These are phyloP conservation scores for Oreochromis mossambicus DNA, from an alignment of 2,797 vertebrate species.

Conservation along the genomic window DNA sequence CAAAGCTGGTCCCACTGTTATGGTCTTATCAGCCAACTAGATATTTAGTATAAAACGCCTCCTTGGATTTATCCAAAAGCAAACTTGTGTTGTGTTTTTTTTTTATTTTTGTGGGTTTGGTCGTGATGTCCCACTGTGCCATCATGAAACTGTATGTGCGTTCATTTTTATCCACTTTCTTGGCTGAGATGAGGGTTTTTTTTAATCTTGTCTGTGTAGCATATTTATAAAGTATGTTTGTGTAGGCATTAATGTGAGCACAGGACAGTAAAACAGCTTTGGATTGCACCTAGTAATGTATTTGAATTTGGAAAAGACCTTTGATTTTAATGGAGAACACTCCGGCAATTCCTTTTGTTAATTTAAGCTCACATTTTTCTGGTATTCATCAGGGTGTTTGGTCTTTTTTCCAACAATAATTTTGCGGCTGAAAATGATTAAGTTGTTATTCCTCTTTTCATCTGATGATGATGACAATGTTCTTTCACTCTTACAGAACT, in stretches of 20 bases:
- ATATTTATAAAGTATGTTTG: neutral
- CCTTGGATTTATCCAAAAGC: neutral
- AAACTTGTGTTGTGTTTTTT: neutral
- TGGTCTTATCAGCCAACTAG: conserved; percentile 4
- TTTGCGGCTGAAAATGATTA: neutral
- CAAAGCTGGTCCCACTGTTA: neutral
- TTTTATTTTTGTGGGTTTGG: neutral
- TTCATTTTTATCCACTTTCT: neutral
- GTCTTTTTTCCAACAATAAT: neutral
- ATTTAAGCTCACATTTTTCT: neutral
- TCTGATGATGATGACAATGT: neutral
- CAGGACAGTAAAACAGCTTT: neutral
- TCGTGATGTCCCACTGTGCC: neutral
- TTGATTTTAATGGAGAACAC: neutral
- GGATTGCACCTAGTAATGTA: fast-evolving
- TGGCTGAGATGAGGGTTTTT: neutral
- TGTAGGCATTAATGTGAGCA: neutral
- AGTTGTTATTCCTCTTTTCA: neutral
- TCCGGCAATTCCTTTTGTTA: neutral
- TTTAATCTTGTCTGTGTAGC: neutral
- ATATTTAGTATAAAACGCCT: neutral
- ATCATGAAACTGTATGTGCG: neutral
- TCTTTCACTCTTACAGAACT: neutral
- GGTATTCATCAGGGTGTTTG: neutral
- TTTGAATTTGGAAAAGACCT: neutral